Evolutionary conservation across 2,113 vertebrate species (phyloP), one percentile per base, ranked within the genome.

Genomic region (Ranitomeya variabilis): DNA sequence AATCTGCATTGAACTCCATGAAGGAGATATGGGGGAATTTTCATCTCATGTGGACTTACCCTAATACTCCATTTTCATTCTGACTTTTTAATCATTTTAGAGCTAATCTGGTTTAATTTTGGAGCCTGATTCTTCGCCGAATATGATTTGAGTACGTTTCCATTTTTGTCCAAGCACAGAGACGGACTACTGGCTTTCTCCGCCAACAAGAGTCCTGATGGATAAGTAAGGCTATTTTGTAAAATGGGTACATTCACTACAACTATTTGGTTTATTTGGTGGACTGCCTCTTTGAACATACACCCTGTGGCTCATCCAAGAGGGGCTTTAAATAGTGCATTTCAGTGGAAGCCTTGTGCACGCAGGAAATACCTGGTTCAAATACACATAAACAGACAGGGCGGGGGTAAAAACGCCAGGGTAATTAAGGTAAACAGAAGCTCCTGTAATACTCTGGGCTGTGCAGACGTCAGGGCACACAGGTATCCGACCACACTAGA

Each of bases 311-410:
- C 87, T 85, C 82, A 57, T 85, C 73, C 73, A 14, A 67, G 60
- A 11, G 51, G 14, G 10, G 80, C 59, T 89, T 78, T 84, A 85
- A 85, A 89, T 76, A 78, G 87, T 16, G 60, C 23, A 37, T 79
- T 45, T 89, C 81, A 89, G 81, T 69, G 59, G 45, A 45, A 57
- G 80, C 82, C 52, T 85, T 89, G 81, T 85, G 73, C 45, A 54
- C 55, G 73, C 81, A 89, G 87, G 87, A 89, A 89, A 89, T 89
- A 89, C 87, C 82, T 85, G 87, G 87, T 78, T 52, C 51, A 59
- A 85, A 79, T 59, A 54, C 52, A 89, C 87, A 89, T 79, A 89
- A 89, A 85, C 87, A 89, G 81, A 77, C 73, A 55, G 82, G 87
- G 87, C 60, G 86, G 87, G 69, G 73, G 71, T 45, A 57, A 78